phyloP scores from a whole-genome alignment of 2,797 vertebrate species.

The Karalla daura region DNA sequence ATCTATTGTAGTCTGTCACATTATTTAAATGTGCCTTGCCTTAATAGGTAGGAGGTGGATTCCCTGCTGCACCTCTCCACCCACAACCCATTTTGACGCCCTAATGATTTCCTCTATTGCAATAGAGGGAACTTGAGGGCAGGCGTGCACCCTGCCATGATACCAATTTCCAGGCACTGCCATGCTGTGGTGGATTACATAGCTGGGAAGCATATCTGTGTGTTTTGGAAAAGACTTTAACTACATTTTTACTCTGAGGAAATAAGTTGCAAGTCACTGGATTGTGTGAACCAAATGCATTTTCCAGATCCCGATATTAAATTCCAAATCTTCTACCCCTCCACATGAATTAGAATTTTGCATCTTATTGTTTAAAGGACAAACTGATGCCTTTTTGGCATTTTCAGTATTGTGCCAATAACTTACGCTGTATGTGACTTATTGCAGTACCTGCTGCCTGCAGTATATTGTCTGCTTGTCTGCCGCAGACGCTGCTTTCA shows the following conservation, averaged over 20 bases:
- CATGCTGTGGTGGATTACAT: conserved; percentile 49
- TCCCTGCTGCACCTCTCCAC: conserved; percentile 23
- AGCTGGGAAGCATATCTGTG: conserved; percentile 38
- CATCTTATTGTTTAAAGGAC: not conserved
- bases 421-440: not conserved
- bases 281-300: conserved; percentile 17
- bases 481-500: conserved; percentile 15
- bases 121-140: conserved; percentile 25
- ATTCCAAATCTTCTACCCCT: not conserved
- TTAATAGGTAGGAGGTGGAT: conserved; percentile 21
- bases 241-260: conserved; percentile 23
- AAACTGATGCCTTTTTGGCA: too few species aligned
- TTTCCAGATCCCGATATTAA: conserved; percentile 11
- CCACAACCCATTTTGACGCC: conserved; percentile 42
- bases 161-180: conserved; percentile 43
- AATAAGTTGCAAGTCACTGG: conserved; percentile 12
- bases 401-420: not conserved
- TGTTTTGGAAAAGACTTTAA: conserved; percentile 44
- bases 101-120: conserved; percentile 52
- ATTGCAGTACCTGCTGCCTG: not conserved
- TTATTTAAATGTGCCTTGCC: conserved; percentile 23
- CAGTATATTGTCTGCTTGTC: not conserved
- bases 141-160: conserved; percentile 55
- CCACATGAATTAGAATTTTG: not conserved
- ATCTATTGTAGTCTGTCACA: not conserved